Evolutionary conservation across 2,113 vertebrate genomes (phyloP), one percentile per base, ranked within the genome.

Genomic region (Procavia capensis): DNA sequence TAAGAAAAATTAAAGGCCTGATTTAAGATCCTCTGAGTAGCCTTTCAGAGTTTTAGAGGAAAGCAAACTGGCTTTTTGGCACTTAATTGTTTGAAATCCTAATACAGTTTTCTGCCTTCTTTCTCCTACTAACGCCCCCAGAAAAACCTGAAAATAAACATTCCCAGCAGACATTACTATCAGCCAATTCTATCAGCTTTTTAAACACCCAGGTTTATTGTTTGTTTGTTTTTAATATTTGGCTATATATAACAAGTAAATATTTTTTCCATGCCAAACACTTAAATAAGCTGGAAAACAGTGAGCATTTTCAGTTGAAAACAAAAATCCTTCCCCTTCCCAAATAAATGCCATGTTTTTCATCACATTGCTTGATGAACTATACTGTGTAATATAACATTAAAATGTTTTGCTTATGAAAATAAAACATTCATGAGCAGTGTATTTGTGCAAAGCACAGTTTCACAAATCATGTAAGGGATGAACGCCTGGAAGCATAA

Each of bases 391-490:
- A 89, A 80, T 92, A 47, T 59, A 75, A 74, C 93, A 91, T 72
- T 93, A 86, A 95, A 94, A 90, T 91, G 29, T 72, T 96, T 94
- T 87, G 11, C 61, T 97, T 93, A 66, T 78, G 75, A 90, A 95
- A 89, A 96, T 78, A 95, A 95, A 87, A 64, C 74, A 93, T 90
- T 91, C 68, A 93, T 89, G 29, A 96, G 82, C 9, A 82, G 39
- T 9, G 47, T 88, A 82, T 94, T 72, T 94, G 83, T 89, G 8
- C 81, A 93, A 95, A 95, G 61, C 29, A 92, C 9, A 88, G 29
- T 91, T 83, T 95, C 76, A 85, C 70, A 92, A 87, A 63, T 81
- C 75, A 59, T 64, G 39, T 50, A 17, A 64, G 34, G 59, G 9
- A 95, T 88, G 20, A 93, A 95, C 2, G 0, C 41, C 76, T 80